Conservation (phyloP, 2,797 vertebrate species). For the Prionace glauca region DNA sequence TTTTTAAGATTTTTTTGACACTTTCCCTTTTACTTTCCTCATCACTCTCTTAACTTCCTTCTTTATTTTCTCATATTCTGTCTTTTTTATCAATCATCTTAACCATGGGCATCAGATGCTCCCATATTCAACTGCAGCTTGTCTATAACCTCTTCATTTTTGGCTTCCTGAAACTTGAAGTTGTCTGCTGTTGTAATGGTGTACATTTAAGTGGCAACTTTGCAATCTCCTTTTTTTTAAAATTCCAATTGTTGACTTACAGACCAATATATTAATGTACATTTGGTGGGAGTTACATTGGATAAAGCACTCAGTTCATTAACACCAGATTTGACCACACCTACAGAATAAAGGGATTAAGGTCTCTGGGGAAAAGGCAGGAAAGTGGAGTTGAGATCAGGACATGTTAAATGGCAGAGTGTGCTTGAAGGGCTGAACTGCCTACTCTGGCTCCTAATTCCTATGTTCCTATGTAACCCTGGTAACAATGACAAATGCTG, state of each 20-base stretch:
- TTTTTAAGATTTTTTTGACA: background rate
- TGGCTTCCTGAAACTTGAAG: background rate
- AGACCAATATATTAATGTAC: background rate
- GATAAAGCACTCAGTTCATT: background rate
- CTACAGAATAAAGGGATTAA: background rate
- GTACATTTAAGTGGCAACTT: background rate
- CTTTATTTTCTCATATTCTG: background rate
- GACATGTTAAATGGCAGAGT: no score
- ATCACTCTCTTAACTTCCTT: background rate
- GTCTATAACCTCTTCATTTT: background rate
- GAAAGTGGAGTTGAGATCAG: no score
- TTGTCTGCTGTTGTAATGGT: background rate
- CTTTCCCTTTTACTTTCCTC: background rate
- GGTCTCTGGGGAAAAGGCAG: no score
- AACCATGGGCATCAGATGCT: background rate
- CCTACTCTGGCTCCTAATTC: no score
- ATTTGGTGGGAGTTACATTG: background rate
- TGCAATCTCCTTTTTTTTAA: background rate
- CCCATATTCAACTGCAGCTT: background rate
- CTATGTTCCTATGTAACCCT: no score
- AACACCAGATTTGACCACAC: background rate
- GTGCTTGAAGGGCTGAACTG: no score
- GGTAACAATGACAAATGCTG: background rate
- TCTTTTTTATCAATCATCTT: background rate
- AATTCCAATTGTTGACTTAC: background rate